A percentile compares a stretch with the other conserved stretches of the same genome.
phyloP scores from a whole-genome alignment of 2,888 invertebrate genomes.

The Protonemura montana region DNA sequence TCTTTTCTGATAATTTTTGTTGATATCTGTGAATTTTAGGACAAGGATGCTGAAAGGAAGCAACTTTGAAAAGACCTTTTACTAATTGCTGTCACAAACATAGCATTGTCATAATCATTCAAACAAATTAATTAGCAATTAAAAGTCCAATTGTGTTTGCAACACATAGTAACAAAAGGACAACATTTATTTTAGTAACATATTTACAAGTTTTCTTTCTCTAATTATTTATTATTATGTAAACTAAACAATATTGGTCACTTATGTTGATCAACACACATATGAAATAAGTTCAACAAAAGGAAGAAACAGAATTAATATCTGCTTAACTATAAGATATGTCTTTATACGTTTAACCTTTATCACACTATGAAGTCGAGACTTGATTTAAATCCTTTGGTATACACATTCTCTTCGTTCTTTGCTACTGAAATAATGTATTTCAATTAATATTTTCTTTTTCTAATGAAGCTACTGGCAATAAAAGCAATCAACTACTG shows the following conservation, averaged over 20 bases:
- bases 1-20: not conserved
- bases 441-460: not conserved
- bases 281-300: constrained; percentile 27
- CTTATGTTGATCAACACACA: constrained; percentile 30
- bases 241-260: constrained; percentile 41
- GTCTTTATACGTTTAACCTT: constrained; percentile 16
- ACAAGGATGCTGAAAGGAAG: constrained; percentile 1
- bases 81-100: not conserved
- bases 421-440: constrained; percentile 12
- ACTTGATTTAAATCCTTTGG: constrained; percentile 37
- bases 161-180: constrained; percentile 48
- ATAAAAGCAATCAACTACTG: constrained; percentile 1
- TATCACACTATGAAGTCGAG: constrained; percentile 37
- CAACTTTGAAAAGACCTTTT: not conserved
- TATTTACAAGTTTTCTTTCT: constrained; percentile 45
- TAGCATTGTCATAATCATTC: not conserved
- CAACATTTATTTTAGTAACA: constrained; percentile 49
- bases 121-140: constrained; percentile 28
- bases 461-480: not conserved
- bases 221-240: constrained; percentile 13
- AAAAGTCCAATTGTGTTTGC: constrained; percentile 42
- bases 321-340: constrained; percentile 39
- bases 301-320: constrained; percentile 20
- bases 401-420: constrained; percentile 15
- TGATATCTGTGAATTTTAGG: not conserved